Evolutionary conservation across 2,113 vertebrate species (phyloP).

Genomic region (Hippopotamus amphibius): DNA sequence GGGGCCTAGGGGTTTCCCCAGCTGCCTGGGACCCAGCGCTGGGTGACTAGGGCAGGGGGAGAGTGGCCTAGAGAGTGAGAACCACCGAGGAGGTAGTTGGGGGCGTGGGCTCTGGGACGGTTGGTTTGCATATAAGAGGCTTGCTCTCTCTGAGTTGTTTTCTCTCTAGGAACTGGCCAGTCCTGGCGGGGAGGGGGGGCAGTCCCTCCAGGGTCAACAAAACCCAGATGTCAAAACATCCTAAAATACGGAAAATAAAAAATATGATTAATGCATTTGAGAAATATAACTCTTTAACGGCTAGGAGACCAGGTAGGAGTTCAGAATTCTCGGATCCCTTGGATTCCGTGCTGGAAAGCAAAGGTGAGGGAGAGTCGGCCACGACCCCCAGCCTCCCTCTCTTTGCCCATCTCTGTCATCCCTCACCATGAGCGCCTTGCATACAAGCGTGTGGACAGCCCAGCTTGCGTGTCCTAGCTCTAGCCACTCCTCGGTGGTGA

Average conservation of each 20-base stretch:
- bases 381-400: background rate
- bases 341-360: background rate
- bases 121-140: background rate
- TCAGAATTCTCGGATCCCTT: background rate
- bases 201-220: background rate
- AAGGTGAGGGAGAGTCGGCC: background rate
- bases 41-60: accelerated
- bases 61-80: background rate
- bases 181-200: background rate
- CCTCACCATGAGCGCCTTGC: background rate
- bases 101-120: too few species aligned
- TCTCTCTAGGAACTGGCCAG: background rate
- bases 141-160: background rate
- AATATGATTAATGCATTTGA: background rate
- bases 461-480: background rate
- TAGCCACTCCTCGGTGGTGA: too few species aligned
- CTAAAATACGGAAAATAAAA: background rate
- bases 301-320: background rate
- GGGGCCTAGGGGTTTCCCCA: background rate
- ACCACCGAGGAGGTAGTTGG: background rate
- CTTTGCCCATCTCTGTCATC: background rate
- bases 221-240: background rate
- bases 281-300: background rate
- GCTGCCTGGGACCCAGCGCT: background rate
- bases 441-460: accelerated